Base-by-base conservation (phyloP, 1,140 invertebrate species). In the Trichomalopsis sarcophagae region DNA sequence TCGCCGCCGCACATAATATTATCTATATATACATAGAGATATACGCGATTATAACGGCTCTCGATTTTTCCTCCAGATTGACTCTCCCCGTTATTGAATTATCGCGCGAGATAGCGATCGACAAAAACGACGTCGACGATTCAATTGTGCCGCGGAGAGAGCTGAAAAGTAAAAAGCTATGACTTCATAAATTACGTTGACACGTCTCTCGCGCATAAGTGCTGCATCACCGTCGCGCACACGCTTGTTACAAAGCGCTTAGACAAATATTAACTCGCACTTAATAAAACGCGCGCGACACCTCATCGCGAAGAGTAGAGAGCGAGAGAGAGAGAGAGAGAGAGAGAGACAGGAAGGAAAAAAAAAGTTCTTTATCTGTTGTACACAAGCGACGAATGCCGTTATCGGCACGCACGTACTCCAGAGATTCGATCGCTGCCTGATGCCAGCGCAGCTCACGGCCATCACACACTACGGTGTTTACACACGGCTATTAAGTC, bases 71-170 rank as follows among this genome's bases (percentile, higher is more conserved):
- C 50, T 62, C 27, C 11, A 30, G 30, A 21, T 66, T 66, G 62
- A 5, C 14, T 23, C 5, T 7, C 5, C 1, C 62, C 69, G 55
- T 17, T 40, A 47, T 82, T 47, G 4, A 62, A 82, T 82, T 82
- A 82, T 82, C 69, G 33, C 11, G 21, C 55, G 21, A 1, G 55
- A 62, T 62, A 62, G 4, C 55, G 55, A 62, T 62, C 55, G 55
- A 62, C n/a, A 62, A 71, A n/a, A 71, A 71, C 6, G 30, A 36
- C n/a, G n/a, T 71, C 50, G 50, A 82, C 50, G 23, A 62, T 71
- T 71, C 33, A 44, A 33, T 74, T 55, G 9, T 44, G n/a, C 55
- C 33, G 33, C 33, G n/a, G n/a, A 27, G 27, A 62, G 55, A 62
- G 17, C 55, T 62, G 55, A 7, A 62, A 71, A 71, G 23, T 11